Evolutionary conservation across 2,797 vertebrate genomes (phyloP), one percentile per base, ranked within the genome.

Genomic region (Anabas testudineus): DNA sequence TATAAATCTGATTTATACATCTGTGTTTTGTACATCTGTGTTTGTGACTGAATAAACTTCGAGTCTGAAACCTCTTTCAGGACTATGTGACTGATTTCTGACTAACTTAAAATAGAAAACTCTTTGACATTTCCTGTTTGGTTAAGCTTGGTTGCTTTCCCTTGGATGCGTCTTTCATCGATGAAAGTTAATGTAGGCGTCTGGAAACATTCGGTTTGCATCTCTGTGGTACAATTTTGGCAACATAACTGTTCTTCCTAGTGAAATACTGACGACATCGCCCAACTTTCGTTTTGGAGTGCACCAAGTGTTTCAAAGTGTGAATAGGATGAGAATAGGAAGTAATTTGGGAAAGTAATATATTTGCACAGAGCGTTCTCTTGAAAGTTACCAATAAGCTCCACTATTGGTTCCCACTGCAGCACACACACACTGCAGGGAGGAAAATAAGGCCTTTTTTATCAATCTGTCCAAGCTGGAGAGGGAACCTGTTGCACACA

Each of bases 141-240:
- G 53, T 41, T 51, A 61, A 34, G 21, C 26, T 43, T n/a, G 12
- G 22, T 62, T 21, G 37, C 24, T 67, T 68, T 70, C 41, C 67
- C 24, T 32, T 71, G 15, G 28, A 51, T 56, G 5, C 6, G 12
- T 41, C 22, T 66, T 26, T 7, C 22, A 16, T 16, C 59, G 54
- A 61, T 70, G 19, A 76, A 78, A 64, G 6, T 26, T 21, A 19
- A 66, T 37, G 56, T 65, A 47, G 69, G 61, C n/a, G 18, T 74
- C 18, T 60, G 37, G 63, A 62, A 67, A 51, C 37, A 43, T 34
- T 34, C 34, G 2, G 34, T 34, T 45, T 45, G 36, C 36, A 18
- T 80, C 9, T 58, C 37, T 45, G 22, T 48, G 26, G 22, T 28
- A 30, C 19, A 55, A 32, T 41, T 63, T 22, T 34, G 34, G 34